phyloP scores from a whole-genome alignment of 2,797 vertebrate genomes.

The Spheniscus humboldti region DNA sequence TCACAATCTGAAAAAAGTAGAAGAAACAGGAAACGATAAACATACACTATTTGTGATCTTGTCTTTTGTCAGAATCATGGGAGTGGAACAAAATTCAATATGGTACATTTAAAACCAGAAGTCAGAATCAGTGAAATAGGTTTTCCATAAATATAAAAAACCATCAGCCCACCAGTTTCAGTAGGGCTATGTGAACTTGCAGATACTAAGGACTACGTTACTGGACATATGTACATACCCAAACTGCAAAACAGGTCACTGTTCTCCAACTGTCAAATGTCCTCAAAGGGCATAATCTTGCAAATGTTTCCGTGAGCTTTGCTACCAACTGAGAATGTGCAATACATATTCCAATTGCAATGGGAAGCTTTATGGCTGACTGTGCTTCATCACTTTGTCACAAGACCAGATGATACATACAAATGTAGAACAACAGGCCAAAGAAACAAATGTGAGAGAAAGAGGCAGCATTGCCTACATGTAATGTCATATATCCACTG shows the following conservation, averaged over 20 bases:
- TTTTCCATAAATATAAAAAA: background rate
- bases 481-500: background rate
- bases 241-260: background rate
- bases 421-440: background rate
- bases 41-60: background rate
- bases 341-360: background rate
- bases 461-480: background rate
- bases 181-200: background rate
- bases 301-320: background rate
- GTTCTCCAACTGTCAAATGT: background rate
- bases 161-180: background rate
- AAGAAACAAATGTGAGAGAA: background rate
- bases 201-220: background rate
- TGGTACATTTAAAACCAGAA: background rate
- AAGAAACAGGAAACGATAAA: background rate
- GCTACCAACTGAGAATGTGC: background rate
- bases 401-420: background rate
- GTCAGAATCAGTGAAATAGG: background rate
- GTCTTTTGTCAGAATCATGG: background rate
- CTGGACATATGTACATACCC: accelerated
- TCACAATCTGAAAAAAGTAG: conserved; percentile 71
- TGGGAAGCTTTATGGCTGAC: background rate
- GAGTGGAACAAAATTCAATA: background rate
- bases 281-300: background rate
- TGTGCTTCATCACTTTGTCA: background rate